A percentile compares a stretch with the other conserved stretches of the same genome.
These are phyloP conservation scores for Rhea pennata DNA, from an alignment of 2,113 vertebrate species.

Conservation along the genomic window DNA sequence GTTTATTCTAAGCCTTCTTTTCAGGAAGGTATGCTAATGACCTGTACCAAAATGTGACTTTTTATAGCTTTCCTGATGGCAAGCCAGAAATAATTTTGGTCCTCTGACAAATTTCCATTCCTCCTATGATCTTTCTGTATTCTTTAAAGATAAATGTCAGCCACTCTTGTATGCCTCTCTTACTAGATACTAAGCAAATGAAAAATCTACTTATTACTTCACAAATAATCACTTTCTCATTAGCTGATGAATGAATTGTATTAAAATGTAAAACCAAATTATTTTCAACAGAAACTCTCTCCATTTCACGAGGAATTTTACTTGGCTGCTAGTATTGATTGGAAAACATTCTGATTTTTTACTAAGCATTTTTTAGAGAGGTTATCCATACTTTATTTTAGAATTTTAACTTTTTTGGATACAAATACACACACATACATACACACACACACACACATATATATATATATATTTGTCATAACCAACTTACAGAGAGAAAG, in stretches of 20 bases:
- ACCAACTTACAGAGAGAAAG: background rate
- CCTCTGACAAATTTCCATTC: background rate
- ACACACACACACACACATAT: background rate
- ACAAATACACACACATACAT: background rate
- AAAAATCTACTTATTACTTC: background rate
- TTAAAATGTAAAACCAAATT: background rate
- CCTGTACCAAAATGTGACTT: background rate
- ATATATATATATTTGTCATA: background rate
- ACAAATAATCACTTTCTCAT: background rate
- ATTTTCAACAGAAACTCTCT: background rate
- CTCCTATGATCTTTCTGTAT: background rate
- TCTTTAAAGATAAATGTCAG: background rate
- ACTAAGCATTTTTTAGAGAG: background rate
- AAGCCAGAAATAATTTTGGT: background rate
- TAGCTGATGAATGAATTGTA: background rate
- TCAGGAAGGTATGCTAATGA: background rate
- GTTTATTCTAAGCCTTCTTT: background rate
- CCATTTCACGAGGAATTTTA: background rate
- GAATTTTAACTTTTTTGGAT: background rate
- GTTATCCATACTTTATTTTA: background rate
- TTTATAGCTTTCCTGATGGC: background rate
- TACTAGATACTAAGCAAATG: background rate
- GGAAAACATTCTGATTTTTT: background rate
- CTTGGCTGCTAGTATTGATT: background rate
- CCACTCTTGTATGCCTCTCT: background rate